These are phyloP conservation scores for Episyrphus balteatus DNA, from an alignment of 1,140 invertebrate genomes.

Conservation along the genomic window DNA sequence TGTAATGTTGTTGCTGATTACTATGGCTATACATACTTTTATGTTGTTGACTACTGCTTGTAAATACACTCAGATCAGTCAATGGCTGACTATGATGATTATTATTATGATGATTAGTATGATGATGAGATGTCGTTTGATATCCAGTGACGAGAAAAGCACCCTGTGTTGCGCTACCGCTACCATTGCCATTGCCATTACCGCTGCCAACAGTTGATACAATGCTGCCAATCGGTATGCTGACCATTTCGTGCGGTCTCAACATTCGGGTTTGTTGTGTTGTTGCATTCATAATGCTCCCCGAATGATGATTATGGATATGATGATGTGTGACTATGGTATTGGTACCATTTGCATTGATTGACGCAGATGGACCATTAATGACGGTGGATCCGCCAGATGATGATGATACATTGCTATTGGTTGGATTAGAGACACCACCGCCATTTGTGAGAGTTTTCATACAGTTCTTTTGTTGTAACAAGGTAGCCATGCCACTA, in stretches of 20 bases:
- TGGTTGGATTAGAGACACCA: not conserved
- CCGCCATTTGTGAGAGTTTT: conserved; percentile 39
- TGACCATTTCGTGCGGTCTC: conserved; percentile 34
- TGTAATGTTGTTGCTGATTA: not conserved
- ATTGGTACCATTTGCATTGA: not conserved
- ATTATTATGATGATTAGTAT: too few species aligned
- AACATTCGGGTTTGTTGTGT: conserved; percentile 7
- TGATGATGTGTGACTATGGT: not conserved
- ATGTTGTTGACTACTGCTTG: conserved; percentile 4
- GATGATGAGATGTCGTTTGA: not conserved
- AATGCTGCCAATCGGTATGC: conserved; percentile 26
- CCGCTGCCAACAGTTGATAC: conserved; percentile 2
- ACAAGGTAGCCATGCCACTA: conserved; percentile 14
- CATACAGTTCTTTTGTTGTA: conserved; percentile 40
- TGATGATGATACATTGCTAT: conserved; percentile 10
- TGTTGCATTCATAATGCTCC: not conserved
- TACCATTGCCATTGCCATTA: not conserved
- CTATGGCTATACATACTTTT: conserved; percentile 7
- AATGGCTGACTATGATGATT: too few species aligned
- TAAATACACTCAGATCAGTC: not conserved
- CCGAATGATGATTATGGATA: not conserved
- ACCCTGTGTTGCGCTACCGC: conserved; percentile 11
- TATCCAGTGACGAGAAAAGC: conserved; percentile 8
- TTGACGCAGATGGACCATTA: not conserved
- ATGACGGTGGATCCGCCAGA: conserved; percentile 3